Base-by-base conservation (phyloP, 2,113 vertebrate species). In the Erythrocercus mccallii region DNA sequence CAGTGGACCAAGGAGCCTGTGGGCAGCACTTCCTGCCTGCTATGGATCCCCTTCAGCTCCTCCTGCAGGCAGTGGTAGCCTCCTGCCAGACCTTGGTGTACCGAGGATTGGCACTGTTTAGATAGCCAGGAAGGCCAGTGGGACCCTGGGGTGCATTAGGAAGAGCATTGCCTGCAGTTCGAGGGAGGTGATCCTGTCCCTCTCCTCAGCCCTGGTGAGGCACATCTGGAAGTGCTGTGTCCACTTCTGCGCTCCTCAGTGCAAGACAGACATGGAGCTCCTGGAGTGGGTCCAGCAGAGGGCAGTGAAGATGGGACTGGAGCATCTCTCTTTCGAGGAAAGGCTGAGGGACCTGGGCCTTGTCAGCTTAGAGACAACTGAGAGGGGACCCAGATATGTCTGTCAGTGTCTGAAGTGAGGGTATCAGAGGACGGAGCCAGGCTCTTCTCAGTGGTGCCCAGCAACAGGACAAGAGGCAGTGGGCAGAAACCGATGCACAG, bases 181-280 rank as follows among this genome's bases (percentile, higher is more conserved):
- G 0, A 9, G 27, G 5, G 18, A 57, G 12, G 15, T 23, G 58
- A 44, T 50, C 37, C 27, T 37, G 27, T 0, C 27, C 27, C 21
- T 25, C 16, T 71, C 0, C 31, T 27, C 1, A 2, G n/a, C 2
- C 27, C 38, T 61, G 15, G 11, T 33, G 76, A 31, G 25, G 31
- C 58, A 42, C 50, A 33, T 23, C 42, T 42, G 25, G 40, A 42
- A 42, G 42, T 11, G 50, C 42, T 57, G 31, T 35, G 31, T 12
- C 11, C 21, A 10, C 11, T 8, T 42, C 54, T 48, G 66, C 20
- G 17, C 42, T 56, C 50, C 48, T 31, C 48, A 2, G 25, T 1
- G 3, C 4, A 18, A 15, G 22, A 17, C 3, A 25, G 3, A 35
- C 17, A 15, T 0, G 42, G 14, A 64, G 48, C 3, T 53, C 22